Percentiles rank a stretch among this genome's conserved stretches.
These are phyloP conservation scores for Pachyuromys duprasi DNA, from an alignment of 2,797 vertebrate genomes.

Conservation along the genomic window DNA sequence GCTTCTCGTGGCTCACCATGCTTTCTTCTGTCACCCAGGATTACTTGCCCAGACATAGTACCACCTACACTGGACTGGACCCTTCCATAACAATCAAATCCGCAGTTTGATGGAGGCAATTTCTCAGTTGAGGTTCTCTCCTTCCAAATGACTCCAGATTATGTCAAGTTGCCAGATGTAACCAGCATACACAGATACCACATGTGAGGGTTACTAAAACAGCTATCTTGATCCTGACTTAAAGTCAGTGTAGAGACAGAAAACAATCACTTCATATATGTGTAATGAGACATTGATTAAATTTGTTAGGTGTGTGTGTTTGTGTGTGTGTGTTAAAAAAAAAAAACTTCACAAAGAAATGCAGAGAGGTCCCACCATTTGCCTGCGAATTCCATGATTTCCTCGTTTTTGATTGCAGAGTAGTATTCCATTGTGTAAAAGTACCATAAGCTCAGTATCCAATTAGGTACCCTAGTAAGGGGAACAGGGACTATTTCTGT, in stretches of 20 bases:
- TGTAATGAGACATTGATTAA: background rate
- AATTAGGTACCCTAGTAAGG: too few species aligned
- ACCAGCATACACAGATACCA: background rate
- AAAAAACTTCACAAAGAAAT: conserved; percentile 4
- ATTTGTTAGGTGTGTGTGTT: background rate
- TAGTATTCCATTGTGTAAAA: too few species aligned
- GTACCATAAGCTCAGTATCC: too few species aligned
- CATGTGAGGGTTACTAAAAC: background rate
- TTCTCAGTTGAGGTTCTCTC: background rate
- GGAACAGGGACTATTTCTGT: too few species aligned
- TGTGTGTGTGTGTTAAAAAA: background rate
- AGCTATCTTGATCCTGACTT: background rate
- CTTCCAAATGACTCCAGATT: background rate
- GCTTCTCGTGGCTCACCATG: background rate
- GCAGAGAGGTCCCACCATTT: background rate
- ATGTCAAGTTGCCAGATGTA: background rate
- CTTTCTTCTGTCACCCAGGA: background rate
- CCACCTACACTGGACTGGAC: background rate
- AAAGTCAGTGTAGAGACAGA: background rate
- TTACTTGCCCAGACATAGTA: background rate
- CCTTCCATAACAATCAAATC: too few species aligned
- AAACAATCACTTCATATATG: background rate
- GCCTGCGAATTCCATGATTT: too few species aligned
- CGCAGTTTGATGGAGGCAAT: background rate
- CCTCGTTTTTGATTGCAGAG: too few species aligned